Evolutionary conservation across 1,140 invertebrate species (phyloP).

Genomic region (Helicoverpa armigera): DNA sequence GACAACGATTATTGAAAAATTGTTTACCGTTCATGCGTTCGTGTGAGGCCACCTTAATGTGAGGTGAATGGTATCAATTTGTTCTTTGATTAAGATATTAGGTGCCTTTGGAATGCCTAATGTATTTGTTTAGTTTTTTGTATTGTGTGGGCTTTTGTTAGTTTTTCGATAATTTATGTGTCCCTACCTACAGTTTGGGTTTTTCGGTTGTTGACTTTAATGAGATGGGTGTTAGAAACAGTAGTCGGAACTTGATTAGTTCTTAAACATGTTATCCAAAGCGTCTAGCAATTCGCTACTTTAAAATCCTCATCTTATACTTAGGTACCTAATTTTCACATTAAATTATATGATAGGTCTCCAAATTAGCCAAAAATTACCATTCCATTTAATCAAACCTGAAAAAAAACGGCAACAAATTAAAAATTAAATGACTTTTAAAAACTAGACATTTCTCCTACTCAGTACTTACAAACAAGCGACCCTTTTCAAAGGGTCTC

Average conservation of each 20-base stretch:
- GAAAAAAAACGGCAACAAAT: background rate
- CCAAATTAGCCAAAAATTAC: no score
- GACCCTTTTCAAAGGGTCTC: constrained; percentile 9
- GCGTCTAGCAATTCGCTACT: no score
- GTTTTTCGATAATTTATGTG: no score
- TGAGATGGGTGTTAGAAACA: no score
- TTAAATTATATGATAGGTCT: no score
- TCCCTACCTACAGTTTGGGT: no score
- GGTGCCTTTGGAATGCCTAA: background rate
- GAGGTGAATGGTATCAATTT: constrained; percentile 41
- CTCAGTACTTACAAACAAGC: constrained; percentile 15
- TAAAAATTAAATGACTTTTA: background rate
- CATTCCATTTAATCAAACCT: no score
- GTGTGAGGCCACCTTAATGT: constrained; percentile 49
- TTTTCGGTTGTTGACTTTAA: no score
- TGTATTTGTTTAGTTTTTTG: background rate
- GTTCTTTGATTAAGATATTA: constrained; percentile 1
- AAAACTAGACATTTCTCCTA: constrained; percentile 30
- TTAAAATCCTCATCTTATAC: no score
- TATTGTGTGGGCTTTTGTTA: background rate
- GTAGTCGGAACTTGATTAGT: no score
- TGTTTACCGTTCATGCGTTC: constrained; percentile 46
- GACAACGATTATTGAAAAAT: constrained; percentile 61
- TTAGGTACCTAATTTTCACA: no score
- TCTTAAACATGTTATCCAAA: no score